These are phyloP conservation scores for Anastrepha ludens DNA, from an alignment of 1,140 invertebrate genomes.

Conservation along the genomic window DNA sequence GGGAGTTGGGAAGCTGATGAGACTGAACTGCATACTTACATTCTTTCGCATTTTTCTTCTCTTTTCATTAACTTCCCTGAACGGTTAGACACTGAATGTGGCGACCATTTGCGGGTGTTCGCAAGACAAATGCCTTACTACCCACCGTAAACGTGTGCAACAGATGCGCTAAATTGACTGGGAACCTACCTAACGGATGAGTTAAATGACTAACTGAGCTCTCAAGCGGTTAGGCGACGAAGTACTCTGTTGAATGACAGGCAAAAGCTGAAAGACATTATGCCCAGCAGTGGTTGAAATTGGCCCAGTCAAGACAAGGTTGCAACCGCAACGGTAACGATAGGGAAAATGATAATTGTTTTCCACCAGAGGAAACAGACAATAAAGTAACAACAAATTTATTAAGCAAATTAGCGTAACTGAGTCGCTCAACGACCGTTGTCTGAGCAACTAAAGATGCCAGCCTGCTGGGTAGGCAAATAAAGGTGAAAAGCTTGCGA, in stretches of 20 bases:
- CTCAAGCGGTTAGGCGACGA: neutral
- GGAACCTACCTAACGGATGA: neutral
- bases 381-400: conserved; percentile 23
- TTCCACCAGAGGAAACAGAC: neutral
- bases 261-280: neutral
- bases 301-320: neutral
- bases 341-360: conserved; percentile 44
- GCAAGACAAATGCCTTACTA: neutral
- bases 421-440: neutral
- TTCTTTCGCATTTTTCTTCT: neutral
- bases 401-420: conserved; percentile 38
- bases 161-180: conserved; percentile 39
- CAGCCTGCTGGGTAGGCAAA: neutral
- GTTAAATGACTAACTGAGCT: neutral
- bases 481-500: conserved; percentile 18
- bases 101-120: neutral
- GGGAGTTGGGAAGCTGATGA: neutral
- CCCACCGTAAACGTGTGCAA: neutral
- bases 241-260: neutral
- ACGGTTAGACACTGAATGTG: neutral
- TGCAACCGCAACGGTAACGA: neutral
- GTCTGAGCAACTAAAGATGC: neutral
- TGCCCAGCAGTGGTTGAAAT: neutral
- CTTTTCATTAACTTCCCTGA: neutral
- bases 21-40: neutral